Evolutionary conservation across 2,888 invertebrate genomes (phyloP), one percentile per base, ranked within the genome.

Genomic region (Hydrotaea diabolus): DNA sequence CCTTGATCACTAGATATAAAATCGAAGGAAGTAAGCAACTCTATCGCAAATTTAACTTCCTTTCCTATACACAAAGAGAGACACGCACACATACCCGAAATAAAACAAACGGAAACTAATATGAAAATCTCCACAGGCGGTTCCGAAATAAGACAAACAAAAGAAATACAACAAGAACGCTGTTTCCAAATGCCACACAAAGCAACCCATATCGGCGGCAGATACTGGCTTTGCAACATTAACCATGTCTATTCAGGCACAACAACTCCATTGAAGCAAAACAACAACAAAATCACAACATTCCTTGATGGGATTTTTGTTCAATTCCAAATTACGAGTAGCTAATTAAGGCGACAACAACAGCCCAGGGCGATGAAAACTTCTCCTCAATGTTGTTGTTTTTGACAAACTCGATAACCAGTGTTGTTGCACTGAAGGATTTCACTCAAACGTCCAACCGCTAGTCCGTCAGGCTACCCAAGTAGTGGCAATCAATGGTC

Each of bases 401-500:
- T 15, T 11, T 15, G 43, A 57, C 53, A 31, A 31, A 31, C 36
- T 57, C 71, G 21, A 46, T 43, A 2, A 9, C 71, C 23, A n/a
- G 7, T 9, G 43, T 17, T 39, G 71, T 31, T 4, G 43, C 11
- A 53, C 77, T 1, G 11, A 39, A 39, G 11, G 11, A 39, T 39
- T 39, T 39, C 39, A 39, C 39, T 39, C 7, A 46, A 53, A 84
- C 73, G 77, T 66, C 57, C 81, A 84, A 77, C 5, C 36, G 0
- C 11, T 39, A 36, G 36, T 8, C 46, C 71, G 59, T 49, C 57
- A 49, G 86, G 86, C 87, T 87, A 86, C 87, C 87, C 88, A 89
- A 89, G 89, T 87, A 39, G 39, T 87, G 88, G 87, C 88, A 87
- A 89, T 87, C 86, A 87, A 88, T 83, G 71, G 86, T 85, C 80